Evolutionary conservation across 2,888 invertebrate species (phyloP).

Genomic region (Drosophila stalkeri): DNA sequence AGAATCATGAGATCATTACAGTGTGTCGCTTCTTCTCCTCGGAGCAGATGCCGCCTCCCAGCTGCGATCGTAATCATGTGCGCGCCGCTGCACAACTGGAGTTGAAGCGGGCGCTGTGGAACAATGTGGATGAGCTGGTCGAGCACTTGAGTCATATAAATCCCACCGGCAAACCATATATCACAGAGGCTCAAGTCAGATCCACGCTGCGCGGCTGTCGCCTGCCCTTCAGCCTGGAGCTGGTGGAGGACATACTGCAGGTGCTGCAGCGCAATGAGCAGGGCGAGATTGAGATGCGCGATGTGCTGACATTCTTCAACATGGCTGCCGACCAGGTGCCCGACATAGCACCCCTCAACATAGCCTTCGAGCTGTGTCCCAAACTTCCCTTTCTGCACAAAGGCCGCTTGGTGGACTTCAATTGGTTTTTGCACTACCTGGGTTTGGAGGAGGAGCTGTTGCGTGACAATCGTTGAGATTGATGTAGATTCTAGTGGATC

Average conservation of each 20-base stretch:
- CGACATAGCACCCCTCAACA: conserved; percentile 83
- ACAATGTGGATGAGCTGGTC: conserved; percentile 88
- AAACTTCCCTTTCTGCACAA: conserved; percentile 83
- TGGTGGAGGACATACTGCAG: conserved; percentile 89
- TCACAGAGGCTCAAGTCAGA: conserved; percentile 87
- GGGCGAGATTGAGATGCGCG: conserved; percentile 88
- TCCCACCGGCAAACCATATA: conserved; percentile 86
- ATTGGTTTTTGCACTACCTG: conserved; percentile 81
- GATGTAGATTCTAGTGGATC: background rate
- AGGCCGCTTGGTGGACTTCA: conserved; percentile 83
- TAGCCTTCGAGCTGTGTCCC: conserved; percentile 84
- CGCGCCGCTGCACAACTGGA: conserved; percentile 90
- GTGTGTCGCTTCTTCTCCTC: conserved; percentile 90
- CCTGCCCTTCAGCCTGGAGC: conserved; percentile 89
- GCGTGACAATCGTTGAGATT: conserved; percentile 53
- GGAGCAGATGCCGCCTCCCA: conserved; percentile 86
- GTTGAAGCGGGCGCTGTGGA: conserved; percentile 90
- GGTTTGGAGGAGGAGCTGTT: conserved; percentile 82
- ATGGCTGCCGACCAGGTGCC: conserved; percentile 86
- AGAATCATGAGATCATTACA: conserved; percentile 93
- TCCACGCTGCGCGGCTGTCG: conserved; percentile 89
- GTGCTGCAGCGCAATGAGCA: conserved; percentile 88
- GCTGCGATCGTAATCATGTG: conserved; percentile 85
- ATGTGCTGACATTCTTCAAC: conserved; percentile 90
- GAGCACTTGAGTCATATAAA: conserved; percentile 88